Percentiles rank a stretch among this genome's conserved stretches.
Conservation (phyloP, 2,888 invertebrate species). For the Brenthis daphne region DNA sequence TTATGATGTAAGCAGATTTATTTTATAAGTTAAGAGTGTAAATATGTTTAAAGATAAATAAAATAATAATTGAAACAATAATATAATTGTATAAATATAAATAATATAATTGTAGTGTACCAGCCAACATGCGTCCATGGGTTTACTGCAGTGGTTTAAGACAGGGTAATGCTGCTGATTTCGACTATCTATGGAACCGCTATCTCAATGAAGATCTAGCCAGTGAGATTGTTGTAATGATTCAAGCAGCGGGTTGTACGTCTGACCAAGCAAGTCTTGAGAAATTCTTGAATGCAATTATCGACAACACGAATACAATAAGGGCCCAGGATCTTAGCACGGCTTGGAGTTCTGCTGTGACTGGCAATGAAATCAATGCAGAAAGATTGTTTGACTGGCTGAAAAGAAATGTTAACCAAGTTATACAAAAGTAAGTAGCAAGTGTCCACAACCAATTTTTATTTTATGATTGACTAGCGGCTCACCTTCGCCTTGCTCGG, state of each 20-base stretch:
- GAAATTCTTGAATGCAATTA: conserved; percentile 56
- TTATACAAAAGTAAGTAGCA: conserved; percentile 43
- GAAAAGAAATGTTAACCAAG: conserved; percentile 50
- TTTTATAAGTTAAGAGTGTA: no score
- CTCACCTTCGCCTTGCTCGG: no score
- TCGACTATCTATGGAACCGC: conserved; percentile 84
- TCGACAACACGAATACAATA: conserved; percentile 51
- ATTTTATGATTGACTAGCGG: neutral
- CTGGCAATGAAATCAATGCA: conserved; percentile 80
- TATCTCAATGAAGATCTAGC: conserved; percentile 83
- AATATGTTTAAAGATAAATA: no score
- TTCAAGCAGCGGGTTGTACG: conserved; percentile 87
- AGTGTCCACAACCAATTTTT: neutral
- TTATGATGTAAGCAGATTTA: no score
- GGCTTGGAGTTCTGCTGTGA: conserved; percentile 75
- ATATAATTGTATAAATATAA: neutral
- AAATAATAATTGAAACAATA: no score
- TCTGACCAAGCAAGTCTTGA: conserved; percentile 63
- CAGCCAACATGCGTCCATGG: conserved; percentile 81
- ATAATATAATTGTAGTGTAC: conserved; percentile 26
- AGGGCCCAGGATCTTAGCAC: conserved; percentile 70
- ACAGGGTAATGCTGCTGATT: conserved; percentile 83
- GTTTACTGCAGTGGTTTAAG: conserved; percentile 90
- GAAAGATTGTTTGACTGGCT: conserved; percentile 81
- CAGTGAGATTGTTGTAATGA: conserved; percentile 85